Percentiles rank a stretch among this genome's conserved stretches.
phyloP scores from a whole-genome alignment of 1,140 invertebrate species.

The Babylonia areolata region DNA sequence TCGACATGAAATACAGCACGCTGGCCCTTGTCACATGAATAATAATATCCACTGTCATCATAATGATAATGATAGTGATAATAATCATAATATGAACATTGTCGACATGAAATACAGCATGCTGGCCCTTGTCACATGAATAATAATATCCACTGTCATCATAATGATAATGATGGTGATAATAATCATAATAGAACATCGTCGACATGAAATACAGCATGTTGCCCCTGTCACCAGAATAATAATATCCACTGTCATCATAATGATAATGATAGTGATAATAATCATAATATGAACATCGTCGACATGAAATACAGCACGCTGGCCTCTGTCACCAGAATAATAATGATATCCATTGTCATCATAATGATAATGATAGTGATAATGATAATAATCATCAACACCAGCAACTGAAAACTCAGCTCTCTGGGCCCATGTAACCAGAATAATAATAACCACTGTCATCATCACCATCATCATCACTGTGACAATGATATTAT shows the following conservation, averaged over 20 bases:
- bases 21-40: no score
- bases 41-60: no score
- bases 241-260: not conserved
- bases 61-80: no score
- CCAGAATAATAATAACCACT: not conserved
- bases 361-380: not conserved
- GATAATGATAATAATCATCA: no score
- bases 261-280: not conserved
- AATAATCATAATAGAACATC: no score
- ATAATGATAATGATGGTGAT: no score
- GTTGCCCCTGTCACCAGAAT: constrained; percentile 78
- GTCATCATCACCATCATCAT: constrained; percentile 4
- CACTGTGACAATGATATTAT: not conserved
- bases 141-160: no score
- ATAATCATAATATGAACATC: no score
- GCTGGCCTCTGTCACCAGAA: constrained; percentile 80
- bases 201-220: constrained; percentile 98
- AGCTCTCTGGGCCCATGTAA: constrained; percentile 86
- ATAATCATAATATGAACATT: constrained; percentile 79
- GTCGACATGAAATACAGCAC: constrained; percentile 94
- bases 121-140: no score
- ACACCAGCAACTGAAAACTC: constrained; percentile 80
- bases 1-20: no score
- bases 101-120: no score
- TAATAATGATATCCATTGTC: not conserved